Evolutionary conservation across 2,888 invertebrate species (phyloP), one percentile per base, ranked within the genome.

Genomic region (Nezara viridula): DNA sequence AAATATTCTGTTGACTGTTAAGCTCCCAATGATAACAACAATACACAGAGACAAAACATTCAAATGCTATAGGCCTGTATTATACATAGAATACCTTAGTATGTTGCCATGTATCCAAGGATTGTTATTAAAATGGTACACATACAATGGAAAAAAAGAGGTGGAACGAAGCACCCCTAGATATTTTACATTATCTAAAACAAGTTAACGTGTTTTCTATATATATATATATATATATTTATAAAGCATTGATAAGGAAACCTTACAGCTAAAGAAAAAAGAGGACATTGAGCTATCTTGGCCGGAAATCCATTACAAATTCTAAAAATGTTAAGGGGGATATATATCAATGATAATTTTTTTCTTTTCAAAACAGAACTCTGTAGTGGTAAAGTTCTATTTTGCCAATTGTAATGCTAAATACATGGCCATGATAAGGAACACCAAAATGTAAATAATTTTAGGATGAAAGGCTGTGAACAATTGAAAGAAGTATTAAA

Each of bases 21-120:
- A 86, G 86, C 85, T 89, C 89, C 89, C 89, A 89, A 89, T 60
- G 12, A 87, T 89, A 89, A 89, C 89, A 89, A 89, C 86, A 66
- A 86, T 89, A 89, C 89, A 89, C 89, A 86, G 89, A 89, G 85
- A 89, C 89, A 86, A 86, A 85, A 89, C 89, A 85, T 85, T 85
- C 52, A 89, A 81, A 85, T 89, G 47, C 89, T 89, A 89, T 89
- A 89, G 89, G 89, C 89, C 89, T 86, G 86, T 89, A 86, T 86
- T 89, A 86, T 73, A 89, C 86, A 89, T 77, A 77, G 52, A 89
- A 55, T 66, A 86, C 52, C 89, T 60, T 87, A 87, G 55, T 87
- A 87, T 87, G 73, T 86, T 73, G 73, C 87, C 87, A 87, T 87
- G 87, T 87, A 87, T 87, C 73, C 40, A 87, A 50, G 86, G 86